A percentile compares a stretch with the other conserved stretches of the same genome.
Evolutionary conservation across 2,888 invertebrate species (phyloP).

Genomic region (Caenorhabditis auriculariae): DNA sequence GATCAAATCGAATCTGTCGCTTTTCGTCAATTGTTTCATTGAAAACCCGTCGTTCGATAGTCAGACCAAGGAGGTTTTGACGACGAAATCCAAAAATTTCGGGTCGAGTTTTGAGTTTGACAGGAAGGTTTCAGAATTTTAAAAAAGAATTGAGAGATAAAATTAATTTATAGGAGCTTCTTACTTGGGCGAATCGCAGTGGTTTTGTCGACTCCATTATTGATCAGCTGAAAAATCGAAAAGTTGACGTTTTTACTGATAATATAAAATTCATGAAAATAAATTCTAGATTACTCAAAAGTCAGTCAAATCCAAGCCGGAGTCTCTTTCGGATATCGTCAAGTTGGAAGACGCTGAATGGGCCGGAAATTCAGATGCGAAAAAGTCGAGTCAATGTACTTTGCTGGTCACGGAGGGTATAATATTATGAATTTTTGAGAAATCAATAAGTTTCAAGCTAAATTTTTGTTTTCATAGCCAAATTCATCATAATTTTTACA

Average conservation of each 20-base stretch:
- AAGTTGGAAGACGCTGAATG: conserved; percentile 45
- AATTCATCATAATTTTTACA: too few relatives aligned
- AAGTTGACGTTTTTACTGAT: too few relatives aligned
- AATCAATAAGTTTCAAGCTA: too few relatives aligned
- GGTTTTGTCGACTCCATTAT: conserved; percentile 22
- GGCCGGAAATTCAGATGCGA: conserved; percentile 22
- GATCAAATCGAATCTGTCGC: conserved; percentile 89
- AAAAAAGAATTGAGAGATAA: not conserved
- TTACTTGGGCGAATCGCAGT: conserved; percentile 24
- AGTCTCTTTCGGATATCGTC: conserved; percentile 17
- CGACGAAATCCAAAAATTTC: conserved; percentile 85
- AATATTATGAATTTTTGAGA: not conserved
- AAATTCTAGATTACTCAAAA: not conserved
- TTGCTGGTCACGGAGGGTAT: conserved; percentile 85
- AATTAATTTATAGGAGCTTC: conserved; percentile 10
- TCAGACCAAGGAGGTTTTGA: conserved; percentile 98
- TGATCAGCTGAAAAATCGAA: conserved; percentile 17
- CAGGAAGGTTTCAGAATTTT: not conserved
- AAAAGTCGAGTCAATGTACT: conserved; percentile 72
- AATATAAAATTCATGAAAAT: too few relatives aligned
- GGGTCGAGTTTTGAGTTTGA: conserved; percentile 85
- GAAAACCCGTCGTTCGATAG: conserved; percentile 99
- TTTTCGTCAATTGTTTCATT: conserved; percentile 92
- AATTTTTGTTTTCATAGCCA: too few relatives aligned
- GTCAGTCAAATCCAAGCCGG: not conserved